Conservation (phyloP, 2,113 vertebrate species). For the Natator depressus region DNA sequence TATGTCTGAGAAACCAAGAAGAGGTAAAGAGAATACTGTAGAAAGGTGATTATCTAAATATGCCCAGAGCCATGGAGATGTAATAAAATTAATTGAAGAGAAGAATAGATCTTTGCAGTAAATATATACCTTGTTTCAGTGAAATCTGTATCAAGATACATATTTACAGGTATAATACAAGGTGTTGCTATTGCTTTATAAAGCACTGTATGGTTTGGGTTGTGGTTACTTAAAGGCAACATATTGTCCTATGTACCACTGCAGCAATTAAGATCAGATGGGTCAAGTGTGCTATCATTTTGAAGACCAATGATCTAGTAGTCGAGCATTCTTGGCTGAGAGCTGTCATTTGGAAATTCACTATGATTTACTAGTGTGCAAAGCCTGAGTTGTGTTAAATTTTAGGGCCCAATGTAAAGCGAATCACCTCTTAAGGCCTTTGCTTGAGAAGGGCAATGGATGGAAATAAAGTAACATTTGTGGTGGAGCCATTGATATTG, state of each 20-base stretch:
- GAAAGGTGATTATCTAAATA: background rate
- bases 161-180: background rate
- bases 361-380: background rate
- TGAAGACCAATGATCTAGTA: background rate
- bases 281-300: background rate
- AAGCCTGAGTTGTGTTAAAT: background rate
- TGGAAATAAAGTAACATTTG: background rate
- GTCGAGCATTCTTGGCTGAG: fast-evolving
- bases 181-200: background rate
- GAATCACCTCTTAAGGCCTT: background rate
- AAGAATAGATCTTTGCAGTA: background rate
- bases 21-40: fast-evolving
- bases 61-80: background rate
- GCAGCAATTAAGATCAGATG: background rate
- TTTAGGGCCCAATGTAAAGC: fast-evolving
- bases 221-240: background rate
- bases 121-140: background rate
- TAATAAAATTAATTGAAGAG: background rate
- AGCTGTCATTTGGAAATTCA: background rate
- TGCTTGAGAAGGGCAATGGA: background rate
- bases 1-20: background rate
- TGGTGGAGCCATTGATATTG: background rate
- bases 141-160: background rate
- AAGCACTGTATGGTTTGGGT: background rate
- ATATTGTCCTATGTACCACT: background rate